These are phyloP conservation scores for Pardalotus punctatus DNA, from an alignment of 2,113 vertebrate species.

Conservation along the genomic window DNA sequence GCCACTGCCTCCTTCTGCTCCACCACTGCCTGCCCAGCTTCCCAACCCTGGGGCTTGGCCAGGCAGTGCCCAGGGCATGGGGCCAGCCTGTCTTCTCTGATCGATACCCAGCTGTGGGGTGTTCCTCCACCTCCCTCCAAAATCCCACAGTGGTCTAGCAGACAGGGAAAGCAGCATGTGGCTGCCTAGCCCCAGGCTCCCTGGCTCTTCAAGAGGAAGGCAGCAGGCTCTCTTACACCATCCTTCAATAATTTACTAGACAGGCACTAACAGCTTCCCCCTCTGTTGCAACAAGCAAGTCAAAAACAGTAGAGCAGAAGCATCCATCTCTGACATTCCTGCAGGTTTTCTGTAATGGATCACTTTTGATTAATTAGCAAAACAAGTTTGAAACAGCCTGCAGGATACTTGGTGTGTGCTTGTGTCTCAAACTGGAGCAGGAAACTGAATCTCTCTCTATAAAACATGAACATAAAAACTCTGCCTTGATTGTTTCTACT, in stretches of 20 bases:
- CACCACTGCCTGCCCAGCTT: neutral
- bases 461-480: neutral
- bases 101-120: neutral
- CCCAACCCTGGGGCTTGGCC: fast-evolving
- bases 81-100: neutral
- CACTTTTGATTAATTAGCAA: slow-evolving; percentile 61
- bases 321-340: slow-evolving; percentile 67
- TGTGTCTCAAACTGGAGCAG: slow-evolving; percentile 7
- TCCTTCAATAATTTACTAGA: slow-evolving; percentile 56
- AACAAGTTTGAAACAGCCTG: slow-evolving; percentile 63
- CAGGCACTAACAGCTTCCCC: slow-evolving; percentile 64
- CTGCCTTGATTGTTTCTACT: neutral
- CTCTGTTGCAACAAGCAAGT: slow-evolving; percentile 63
- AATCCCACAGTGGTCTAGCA: neutral
- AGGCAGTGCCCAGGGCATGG: neutral
- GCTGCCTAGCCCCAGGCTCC: slow-evolving; percentile 37
- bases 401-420: slow-evolving; percentile 18
- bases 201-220: slow-evolving; percentile 37
- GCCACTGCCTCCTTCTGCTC: neutral
- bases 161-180: neutral
- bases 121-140: neutral
- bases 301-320: slow-evolving; percentile 43
- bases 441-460: neutral
- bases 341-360: slow-evolving; percentile 66
- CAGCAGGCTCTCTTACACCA: slow-evolving; percentile 43